These are phyloP conservation scores for Fistularia tabacaria DNA, from an alignment of 2,797 vertebrate genomes.

Conservation along the genomic window DNA sequence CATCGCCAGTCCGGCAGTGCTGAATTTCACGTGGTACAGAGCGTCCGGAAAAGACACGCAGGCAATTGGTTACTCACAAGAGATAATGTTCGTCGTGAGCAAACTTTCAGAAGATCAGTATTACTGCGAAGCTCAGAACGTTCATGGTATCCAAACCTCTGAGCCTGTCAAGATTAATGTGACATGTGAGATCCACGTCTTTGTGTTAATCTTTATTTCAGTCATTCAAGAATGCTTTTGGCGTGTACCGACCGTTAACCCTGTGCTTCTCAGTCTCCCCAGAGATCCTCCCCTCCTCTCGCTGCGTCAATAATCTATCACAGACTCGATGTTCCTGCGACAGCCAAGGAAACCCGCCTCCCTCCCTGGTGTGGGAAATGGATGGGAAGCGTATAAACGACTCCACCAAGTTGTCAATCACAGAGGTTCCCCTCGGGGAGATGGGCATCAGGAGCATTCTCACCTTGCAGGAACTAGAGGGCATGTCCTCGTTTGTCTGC, in stretches of 20 bases:
- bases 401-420: slow-evolving; percentile 43
- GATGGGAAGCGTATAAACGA: slow-evolving; percentile 48
- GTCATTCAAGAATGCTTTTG: not conserved
- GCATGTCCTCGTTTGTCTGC: slow-evolving; percentile 51
- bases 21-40: slow-evolving; percentile 59
- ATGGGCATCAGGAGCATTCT: slow-evolving; percentile 44
- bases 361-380: slow-evolving; percentile 62
- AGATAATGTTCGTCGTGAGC: slow-evolving; percentile 55
- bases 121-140: slow-evolving; percentile 57
- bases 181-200: slow-evolving; percentile 45
- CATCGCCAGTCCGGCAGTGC: slow-evolving; percentile 35
- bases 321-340: slow-evolving; percentile 58
- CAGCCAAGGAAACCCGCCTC: slow-evolving; percentile 66
- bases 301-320: slow-evolving; percentile 46
- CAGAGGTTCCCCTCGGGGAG: slow-evolving; percentile 25
- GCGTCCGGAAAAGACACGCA: slow-evolving; percentile 23
- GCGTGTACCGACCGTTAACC: not conserved
- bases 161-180: slow-evolving; percentile 36
- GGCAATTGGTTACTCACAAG: slow-evolving; percentile 33
- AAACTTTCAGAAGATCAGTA: slow-evolving; percentile 52
- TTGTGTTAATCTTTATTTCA: not conserved
- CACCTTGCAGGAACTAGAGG: slow-evolving; percentile 31
- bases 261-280: slow-evolving; percentile 48
- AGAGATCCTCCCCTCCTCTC: slow-evolving; percentile 60
- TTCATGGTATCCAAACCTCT: slow-evolving; percentile 52